Percentiles rank a stretch among this genome's conserved stretches.
These are phyloP conservation scores for Miopithecus talapoin DNA, from an alignment of 2,797 vertebrate species.

Conservation along the genomic window DNA sequence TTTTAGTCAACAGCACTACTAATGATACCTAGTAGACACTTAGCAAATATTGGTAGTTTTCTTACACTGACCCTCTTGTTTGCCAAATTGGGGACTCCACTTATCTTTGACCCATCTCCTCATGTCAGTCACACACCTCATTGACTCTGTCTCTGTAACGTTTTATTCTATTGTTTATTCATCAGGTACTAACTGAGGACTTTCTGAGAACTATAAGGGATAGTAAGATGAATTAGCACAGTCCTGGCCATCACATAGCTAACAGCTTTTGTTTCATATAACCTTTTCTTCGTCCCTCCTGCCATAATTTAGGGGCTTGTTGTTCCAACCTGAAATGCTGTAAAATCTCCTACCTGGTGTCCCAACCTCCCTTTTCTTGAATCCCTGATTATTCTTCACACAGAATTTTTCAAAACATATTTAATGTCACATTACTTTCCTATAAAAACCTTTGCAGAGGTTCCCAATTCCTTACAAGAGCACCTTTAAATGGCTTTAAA, in stretches of 20 bases:
- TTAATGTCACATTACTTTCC: neutral
- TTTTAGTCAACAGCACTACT: neutral
- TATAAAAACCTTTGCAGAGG: neutral
- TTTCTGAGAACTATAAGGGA: neutral
- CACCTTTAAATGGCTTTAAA: neutral
- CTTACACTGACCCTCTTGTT: neutral
- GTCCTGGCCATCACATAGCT: neutral
- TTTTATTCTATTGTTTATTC: neutral
- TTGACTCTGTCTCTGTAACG: neutral
- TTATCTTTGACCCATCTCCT: neutral
- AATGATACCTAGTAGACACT: neutral
- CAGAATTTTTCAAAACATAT: neutral
- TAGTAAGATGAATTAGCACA: neutral
- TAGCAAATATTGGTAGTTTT: neutral
- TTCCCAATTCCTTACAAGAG: slow-evolving; percentile 2
- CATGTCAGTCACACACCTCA: neutral
- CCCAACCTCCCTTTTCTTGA: neutral
- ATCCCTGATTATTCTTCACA: neutral
- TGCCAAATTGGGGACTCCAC: neutral
- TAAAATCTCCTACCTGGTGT: neutral
- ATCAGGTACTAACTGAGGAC: neutral
- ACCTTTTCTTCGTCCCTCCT: neutral
- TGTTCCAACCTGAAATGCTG: neutral
- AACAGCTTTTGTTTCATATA: neutral
- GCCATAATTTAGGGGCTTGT: neutral